A percentile compares a stretch with the other conserved stretches of the same genome.
phyloP scores from a whole-genome alignment of 2,888 invertebrate genomes.

The Alloscopus bannaensis region DNA sequence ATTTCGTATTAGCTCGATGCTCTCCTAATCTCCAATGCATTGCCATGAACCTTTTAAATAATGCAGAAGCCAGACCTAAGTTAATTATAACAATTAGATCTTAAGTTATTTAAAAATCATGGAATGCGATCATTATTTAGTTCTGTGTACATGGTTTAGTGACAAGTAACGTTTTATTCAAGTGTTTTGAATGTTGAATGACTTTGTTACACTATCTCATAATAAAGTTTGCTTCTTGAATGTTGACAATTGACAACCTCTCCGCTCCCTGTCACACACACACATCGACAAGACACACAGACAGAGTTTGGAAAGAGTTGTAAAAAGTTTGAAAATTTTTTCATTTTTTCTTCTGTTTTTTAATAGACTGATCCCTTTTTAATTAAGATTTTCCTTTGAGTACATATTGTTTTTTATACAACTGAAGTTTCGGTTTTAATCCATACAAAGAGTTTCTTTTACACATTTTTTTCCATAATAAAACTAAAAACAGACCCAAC shows the following conservation, averaged over 20 bases:
- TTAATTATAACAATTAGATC: too few relatives aligned
- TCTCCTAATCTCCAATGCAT: too few relatives aligned
- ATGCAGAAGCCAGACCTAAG: too few relatives aligned
- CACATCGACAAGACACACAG: background rate
- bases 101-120: too few relatives aligned
- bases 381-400: conserved; percentile 42
- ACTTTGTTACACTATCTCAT: conserved; percentile 38
- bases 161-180: conserved; percentile 32
- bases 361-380: conserved; percentile 46
- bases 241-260: conserved; percentile 25
- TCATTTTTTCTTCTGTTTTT: too few relatives aligned
- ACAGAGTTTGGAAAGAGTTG: conserved; percentile 29
- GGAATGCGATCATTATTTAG: too few relatives aligned
- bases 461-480: conserved; percentile 29
- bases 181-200: conserved; percentile 36
- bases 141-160: conserved; percentile 25
- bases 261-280: background rate
- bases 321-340: conserved; percentile 35
- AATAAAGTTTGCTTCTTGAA: conserved; percentile 41
- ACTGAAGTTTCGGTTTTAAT: conserved; percentile 48
- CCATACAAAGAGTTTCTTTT: conserved; percentile 43
- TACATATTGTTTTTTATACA: conserved; percentile 54
- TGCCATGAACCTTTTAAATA: too few relatives aligned
- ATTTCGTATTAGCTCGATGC: too few relatives aligned
- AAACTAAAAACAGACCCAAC: conserved; percentile 56